A percentile compares a stretch with the other conserved stretches of the same genome.
Evolutionary conservation across 2,888 invertebrate genomes (phyloP).

Genomic region (Megaustenia siamemsis): DNA sequence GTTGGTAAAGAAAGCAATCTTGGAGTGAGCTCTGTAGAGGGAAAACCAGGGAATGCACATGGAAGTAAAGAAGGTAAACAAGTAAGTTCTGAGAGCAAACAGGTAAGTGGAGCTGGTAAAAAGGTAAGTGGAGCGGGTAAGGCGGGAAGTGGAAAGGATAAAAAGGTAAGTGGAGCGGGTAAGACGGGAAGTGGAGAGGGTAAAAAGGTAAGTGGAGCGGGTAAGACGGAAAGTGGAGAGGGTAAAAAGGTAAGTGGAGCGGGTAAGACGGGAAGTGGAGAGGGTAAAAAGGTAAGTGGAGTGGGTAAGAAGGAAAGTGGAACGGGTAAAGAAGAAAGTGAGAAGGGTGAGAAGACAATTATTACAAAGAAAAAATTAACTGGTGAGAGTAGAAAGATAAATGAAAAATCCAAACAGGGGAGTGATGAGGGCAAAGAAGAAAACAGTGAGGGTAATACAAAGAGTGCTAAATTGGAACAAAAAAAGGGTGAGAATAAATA

Average conservation of each 20-base stretch:
- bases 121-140: background rate
- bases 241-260: background rate
- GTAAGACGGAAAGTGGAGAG: background rate
- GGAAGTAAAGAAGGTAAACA: background rate
- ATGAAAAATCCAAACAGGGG: too few species aligned
- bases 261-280: too few species aligned
- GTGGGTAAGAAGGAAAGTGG: background rate
- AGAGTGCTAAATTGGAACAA: background rate
- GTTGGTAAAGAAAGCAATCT: too few species aligned
- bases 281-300: too few species aligned
- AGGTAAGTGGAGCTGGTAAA: background rate
- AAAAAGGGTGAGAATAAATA: background rate
- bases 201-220: background rate
- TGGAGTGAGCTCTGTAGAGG: background rate
- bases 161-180: background rate
- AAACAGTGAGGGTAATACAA: too few species aligned
- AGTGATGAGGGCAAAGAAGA: background rate
- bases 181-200: background rate
- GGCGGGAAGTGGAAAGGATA: background rate
- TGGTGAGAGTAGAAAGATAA: too few species aligned
- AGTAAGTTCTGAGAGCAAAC: background rate
- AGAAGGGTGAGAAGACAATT: background rate
- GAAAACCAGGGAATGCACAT: background rate
- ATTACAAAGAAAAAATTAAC: too few species aligned
- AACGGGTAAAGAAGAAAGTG: background rate